Base-by-base conservation (phyloP, 2,888 invertebrate species). In the Dinocampus coccinellae region DNA sequence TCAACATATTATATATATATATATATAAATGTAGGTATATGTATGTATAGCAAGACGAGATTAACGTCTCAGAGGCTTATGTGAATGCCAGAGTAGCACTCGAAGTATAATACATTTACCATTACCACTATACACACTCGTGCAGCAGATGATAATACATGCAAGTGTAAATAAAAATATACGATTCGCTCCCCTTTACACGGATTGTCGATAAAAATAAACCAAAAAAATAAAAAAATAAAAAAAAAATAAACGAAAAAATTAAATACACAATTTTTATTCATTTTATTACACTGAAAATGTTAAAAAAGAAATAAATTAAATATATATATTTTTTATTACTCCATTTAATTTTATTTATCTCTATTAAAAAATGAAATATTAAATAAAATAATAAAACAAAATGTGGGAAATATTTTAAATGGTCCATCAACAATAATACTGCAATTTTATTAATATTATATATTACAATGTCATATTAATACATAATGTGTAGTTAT, bases 1-100 rank as follows among this genome's bases (percentile, higher is more conserved):
- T 33, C 60, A 26, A 33, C 24, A n/a, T n/a, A n/a, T n/a, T n/a
- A n/a, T n/a, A n/a, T n/a, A n/a, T n/a, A n/a, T n/a, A n/a, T n/a
- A n/a, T n/a, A n/a, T n/a, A n/a, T n/a, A n/a, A n/a, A n/a, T n/a
- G n/a, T n/a, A n/a, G n/a, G n/a, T n/a, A n/a, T 29, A 61, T n/a
- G 34, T 53, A 53, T 34, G 24, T 33, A 55, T 34, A 34, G 24
- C 66, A 55, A 66, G 39, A 57, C 55, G 57, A 69, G 69, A 69
- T 69, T 69, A 69, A 63, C 69, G 62, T 69, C 69, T 60, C 10
- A 20, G 57, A 16, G 34, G 60, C 60, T 69, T 55, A 63, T 22
- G 42, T 63, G 57, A 69, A 69, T 69, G 57, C 63, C 20, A 55
- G 63, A 63, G 69, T 69, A 69, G 36, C 36, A 47, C 63, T 42